Evolutionary conservation across 2,888 invertebrate species (phyloP).

Genomic region (Nipponacmea schrenckii): DNA sequence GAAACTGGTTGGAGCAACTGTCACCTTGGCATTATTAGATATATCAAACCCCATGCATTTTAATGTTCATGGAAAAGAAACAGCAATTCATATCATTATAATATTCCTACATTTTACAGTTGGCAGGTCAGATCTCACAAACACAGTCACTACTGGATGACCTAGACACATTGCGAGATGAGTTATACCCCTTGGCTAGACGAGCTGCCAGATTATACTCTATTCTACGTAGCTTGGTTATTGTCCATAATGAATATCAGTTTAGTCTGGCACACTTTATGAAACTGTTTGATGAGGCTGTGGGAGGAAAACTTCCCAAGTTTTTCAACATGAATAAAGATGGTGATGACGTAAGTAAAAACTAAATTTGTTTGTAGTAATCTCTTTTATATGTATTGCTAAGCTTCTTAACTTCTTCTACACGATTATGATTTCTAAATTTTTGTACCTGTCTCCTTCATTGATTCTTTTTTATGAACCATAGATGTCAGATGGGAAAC

Average conservation of each 20-base stretch:
- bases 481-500: too few species aligned
- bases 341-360: too few species aligned
- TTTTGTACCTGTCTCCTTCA: too few species aligned
- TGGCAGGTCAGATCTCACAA: constrained; percentile 52
- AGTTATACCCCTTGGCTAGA: constrained; percentile 61
- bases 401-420: too few species aligned
- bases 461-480: too few species aligned
- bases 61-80: neutral
- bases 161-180: constrained; percentile 60
- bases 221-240: constrained; percentile 56
- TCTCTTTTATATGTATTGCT: too few species aligned
- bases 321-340: constrained; percentile 31
- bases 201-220: constrained; percentile 61
- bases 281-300: constrained; percentile 63
- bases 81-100: too few species aligned
- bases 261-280: constrained; percentile 63
- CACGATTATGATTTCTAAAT: too few species aligned
- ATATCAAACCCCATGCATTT: too few species aligned
- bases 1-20: too few species aligned
- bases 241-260: constrained; percentile 61
- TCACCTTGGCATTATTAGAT: too few species aligned
- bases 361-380: too few species aligned
- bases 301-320: constrained; percentile 58
- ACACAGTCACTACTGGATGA: constrained; percentile 52
- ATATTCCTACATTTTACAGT: constrained; percentile 32